These are phyloP conservation scores for Clepsis dumicolana DNA, from an alignment of 2,888 invertebrate genomes.

Conservation along the genomic window DNA sequence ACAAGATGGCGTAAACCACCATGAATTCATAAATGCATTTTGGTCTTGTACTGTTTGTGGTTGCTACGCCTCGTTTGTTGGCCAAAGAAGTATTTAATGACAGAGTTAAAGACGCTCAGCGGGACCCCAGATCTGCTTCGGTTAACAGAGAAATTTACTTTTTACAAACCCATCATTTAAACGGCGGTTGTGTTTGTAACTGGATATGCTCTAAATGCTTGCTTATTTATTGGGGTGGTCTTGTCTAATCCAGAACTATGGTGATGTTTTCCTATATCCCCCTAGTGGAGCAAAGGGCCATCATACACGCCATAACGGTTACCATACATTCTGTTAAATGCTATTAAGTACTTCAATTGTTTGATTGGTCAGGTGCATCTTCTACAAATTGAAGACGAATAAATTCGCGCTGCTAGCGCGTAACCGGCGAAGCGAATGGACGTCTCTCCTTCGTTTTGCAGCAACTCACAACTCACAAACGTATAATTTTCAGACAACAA, in stretches of 20 bases:
- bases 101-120: slow-evolving; percentile 29
- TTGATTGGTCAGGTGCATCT: no score
- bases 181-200: not conserved
- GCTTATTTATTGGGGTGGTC: not conserved
- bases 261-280: no score
- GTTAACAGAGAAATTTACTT: slow-evolving; percentile 32
- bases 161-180: slow-evolving; percentile 27
- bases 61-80: slow-evolving; percentile 34
- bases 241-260: not conserved
- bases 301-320: no score
- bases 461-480: slow-evolving; percentile 18
- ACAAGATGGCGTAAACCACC: not conserved
- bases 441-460: not conserved
- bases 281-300: no score
- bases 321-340: no score
- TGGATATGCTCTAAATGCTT: not conserved
- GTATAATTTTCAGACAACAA: slow-evolving; percentile 65
- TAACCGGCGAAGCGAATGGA: not conserved
- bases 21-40: not conserved
- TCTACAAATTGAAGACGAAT: not conserved
- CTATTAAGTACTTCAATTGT: no score
- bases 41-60: not conserved
- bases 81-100: slow-evolving; percentile 35
- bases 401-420: no score
- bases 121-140: slow-evolving; percentile 25